Percentiles rank a stretch among this genome's conserved stretches.
phyloP scores from a whole-genome alignment of 2,797 vertebrate genomes.

The Xenentodon cancila region DNA sequence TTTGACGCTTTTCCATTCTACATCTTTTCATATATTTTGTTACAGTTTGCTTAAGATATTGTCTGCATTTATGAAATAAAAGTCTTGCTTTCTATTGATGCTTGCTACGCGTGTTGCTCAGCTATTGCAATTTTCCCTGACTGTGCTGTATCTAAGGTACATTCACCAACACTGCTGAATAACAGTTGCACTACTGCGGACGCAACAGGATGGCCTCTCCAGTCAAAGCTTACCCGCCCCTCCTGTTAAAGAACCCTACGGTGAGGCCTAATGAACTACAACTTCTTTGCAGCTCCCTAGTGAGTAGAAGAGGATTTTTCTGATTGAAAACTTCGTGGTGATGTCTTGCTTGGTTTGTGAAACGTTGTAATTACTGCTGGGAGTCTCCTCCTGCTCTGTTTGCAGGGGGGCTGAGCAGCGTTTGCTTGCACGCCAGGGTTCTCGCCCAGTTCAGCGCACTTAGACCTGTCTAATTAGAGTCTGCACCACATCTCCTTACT shows the following conservation, averaged over 20 bases:
- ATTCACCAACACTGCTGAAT: constrained; percentile 39
- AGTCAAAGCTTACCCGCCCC: constrained; percentile 44
- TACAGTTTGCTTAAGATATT: neutral
- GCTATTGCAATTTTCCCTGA: constrained; percentile 2
- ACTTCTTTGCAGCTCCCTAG: constrained; percentile 68
- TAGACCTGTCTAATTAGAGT: constrained; percentile 83
- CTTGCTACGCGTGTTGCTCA: constrained; percentile 1
- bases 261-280: constrained; percentile 73
- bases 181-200: constrained; percentile 42
- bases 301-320: constrained; percentile 69
- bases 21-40: neutral
- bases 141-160: constrained; percentile 2
- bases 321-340: constrained; percentile 83
- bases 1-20: neutral
- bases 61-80: neutral
- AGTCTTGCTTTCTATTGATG: neutral
- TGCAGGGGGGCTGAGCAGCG: constrained; percentile 71
- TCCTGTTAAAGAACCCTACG: constrained; percentile 58
- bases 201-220: constrained; percentile 60
- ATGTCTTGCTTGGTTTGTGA: constrained; percentile 84
- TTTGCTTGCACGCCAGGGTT: constrained; percentile 76
- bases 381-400: constrained; percentile 77
- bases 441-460: constrained; percentile 82
- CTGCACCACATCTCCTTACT: constrained; percentile 71
- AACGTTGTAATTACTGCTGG: constrained; percentile 86